These are phyloP conservation scores for Myotis daubentonii DNA, from an alignment of 2,797 vertebrate genomes.

Conservation along the genomic window DNA sequence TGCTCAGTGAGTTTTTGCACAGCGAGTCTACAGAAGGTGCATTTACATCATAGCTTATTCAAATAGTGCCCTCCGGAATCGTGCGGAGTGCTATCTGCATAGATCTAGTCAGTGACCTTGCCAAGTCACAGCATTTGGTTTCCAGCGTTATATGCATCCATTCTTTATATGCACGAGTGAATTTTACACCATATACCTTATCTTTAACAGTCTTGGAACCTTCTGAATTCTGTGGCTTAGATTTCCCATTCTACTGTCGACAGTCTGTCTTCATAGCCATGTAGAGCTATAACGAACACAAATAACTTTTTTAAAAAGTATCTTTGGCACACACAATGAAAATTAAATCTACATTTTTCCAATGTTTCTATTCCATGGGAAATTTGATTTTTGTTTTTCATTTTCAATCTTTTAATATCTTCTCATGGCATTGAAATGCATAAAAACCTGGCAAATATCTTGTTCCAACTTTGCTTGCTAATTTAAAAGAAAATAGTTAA, in stretches of 20 bases:
- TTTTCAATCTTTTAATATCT: slow-evolving; percentile 36
- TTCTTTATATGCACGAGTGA: not conserved
- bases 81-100: not conserved
- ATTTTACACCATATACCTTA: not conserved
- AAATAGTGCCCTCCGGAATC: not conserved
- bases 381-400: slow-evolving; percentile 49
- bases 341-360: slow-evolving; percentile 45
- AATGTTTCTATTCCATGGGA: not conserved
- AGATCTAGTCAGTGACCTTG: not conserved
- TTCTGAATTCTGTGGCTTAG: slow-evolving; percentile 22
- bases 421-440: not conserved
- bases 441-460: slow-evolving; percentile 14
- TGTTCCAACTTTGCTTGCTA: not conserved
- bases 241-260: slow-evolving; percentile 25
- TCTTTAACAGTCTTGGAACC: not conserved
- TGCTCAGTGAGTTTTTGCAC: not conserved
- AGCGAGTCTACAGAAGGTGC: not conserved
- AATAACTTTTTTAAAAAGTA: not conserved
- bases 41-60: not conserved
- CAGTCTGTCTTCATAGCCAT: slow-evolving; percentile 16
- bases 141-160: not conserved
- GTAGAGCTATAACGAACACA: not conserved
- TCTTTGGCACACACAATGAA: not conserved
- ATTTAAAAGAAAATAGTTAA: slow-evolving; percentile 49
- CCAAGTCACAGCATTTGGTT: not conserved